Conservation (phyloP, 2,888 invertebrate species). For the Lymantria monacha region DNA sequence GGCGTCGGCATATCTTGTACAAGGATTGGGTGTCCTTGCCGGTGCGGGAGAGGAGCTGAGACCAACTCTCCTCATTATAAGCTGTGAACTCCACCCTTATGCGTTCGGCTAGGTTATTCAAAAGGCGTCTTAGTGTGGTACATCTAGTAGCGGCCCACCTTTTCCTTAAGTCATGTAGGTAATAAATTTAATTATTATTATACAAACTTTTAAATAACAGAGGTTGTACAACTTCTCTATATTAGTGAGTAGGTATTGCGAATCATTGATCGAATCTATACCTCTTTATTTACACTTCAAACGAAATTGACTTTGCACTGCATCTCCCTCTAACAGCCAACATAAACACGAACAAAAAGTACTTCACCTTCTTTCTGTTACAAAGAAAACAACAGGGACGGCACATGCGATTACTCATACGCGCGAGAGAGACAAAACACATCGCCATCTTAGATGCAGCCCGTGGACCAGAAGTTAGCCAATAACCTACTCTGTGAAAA, state of each 20-base stretch:
- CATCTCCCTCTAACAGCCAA: slow-evolving; percentile 57
- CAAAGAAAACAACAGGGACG: slow-evolving; percentile 65
- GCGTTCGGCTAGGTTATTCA: too few species aligned
- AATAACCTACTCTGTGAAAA: slow-evolving; percentile 58
- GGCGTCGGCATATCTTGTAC: too few species aligned
- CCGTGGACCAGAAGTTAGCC: slow-evolving; percentile 78
- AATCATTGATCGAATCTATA: slow-evolving; percentile 57
- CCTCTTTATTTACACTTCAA: slow-evolving; percentile 68
- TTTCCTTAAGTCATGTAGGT: too few species aligned
- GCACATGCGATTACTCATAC: slow-evolving; percentile 27
- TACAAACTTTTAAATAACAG: neutral
- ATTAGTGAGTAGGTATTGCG: slow-evolving; percentile 22
- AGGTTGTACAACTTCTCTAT: slow-evolving; percentile 10
- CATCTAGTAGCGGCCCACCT: too few species aligned
- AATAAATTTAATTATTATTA: too few species aligned
- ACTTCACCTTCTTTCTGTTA: slow-evolving; percentile 67
- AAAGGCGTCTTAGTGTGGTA: too few species aligned
- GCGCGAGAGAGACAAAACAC: slow-evolving; percentile 46
- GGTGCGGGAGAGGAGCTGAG: too few species aligned
- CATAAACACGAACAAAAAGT: slow-evolving; percentile 65
- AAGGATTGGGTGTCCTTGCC: too few species aligned
- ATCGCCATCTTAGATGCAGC: slow-evolving; percentile 80
- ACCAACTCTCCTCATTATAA: too few species aligned
- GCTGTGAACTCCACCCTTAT: too few species aligned
- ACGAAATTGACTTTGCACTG: slow-evolving; percentile 59